Evolutionary conservation across 2,113 vertebrate species (phyloP), one percentile per base, ranked within the genome.

Genomic region (Xyliphius kryptos): DNA sequence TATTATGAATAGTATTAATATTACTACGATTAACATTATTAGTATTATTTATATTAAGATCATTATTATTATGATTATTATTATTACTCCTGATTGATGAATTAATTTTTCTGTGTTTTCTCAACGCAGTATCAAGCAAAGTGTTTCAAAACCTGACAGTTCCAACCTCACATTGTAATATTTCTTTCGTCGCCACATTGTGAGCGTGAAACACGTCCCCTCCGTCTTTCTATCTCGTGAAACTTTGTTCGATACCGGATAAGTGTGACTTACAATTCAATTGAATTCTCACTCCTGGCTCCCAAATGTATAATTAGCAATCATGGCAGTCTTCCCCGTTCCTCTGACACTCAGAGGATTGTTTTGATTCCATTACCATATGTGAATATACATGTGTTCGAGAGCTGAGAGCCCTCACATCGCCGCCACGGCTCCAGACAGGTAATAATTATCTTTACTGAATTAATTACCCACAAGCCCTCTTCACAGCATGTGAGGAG

Each of bases 211-310:
- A n/a, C n/a, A n/a, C n/a, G n/a, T n/a, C n/a, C n/a, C n/a, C n/a
- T n/a, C 82, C 82, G 78, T 84, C 80, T 85, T 87, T 89, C 81
- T 83, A 79, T 88, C 87, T 87, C 86, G 90, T 91, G 89, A 92
- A 97, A 95, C 92, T 98, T 94, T 93, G 85, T 90, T 89, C 91
- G 90, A 91, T 85, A 89, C 76, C 93, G 92, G 90, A 90, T 94
- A 93, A 95, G 93, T 93, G 86, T 86, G 82, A 83, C 74, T 85
- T 80, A 85, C 82, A 86, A 86, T 88, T 89, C 85, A 89, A 91
- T 88, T 89, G 82, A 90, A 88, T 76, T 87, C 79, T 90, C 90
- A 73, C 89, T 86, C 86, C 82, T 48, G 52, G 76, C 83, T 86
- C 88, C 86, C 86, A 80, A 79, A 89, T 85, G 87, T 87, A 86